Base-by-base conservation (phyloP, 2,797 vertebrate species). In the Oreochromis grahami region DNA sequence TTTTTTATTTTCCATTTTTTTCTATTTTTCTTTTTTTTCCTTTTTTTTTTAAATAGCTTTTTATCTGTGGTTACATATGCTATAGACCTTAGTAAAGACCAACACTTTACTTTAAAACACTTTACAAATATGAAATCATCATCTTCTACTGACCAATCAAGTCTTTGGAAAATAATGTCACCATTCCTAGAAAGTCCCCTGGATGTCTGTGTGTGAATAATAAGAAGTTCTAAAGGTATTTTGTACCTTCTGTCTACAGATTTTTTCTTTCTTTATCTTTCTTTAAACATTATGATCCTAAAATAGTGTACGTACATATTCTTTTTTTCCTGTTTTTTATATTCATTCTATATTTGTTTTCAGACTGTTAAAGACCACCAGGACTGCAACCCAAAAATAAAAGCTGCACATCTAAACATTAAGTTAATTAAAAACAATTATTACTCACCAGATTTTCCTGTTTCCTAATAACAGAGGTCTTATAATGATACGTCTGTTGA, bases 301-400 rank as follows among this genome's bases (percentile, higher is more conserved):
- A 70, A 26, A 2, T 26, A 45, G 0, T 1, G 21, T 26, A 26
- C 5, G 0, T 70, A 45, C 14, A 9, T 70, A 45, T 26, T 24
- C 14, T 17, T 45, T 48, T 17, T 45, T 17, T n/a, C 14, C 21
- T 4, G 4, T 4, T 43, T 24, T 36, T 45, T 1, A 45, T 72
- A 19, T 29, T 72, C 6, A 48, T 7, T 72, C 24, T 45, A 19
- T 29, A 72, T 48, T 48, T 72, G 24, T 14, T 45, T 45, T 70
- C 41, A 70, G 63, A 9, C 63, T 45, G 3, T 70, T 70, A 45
- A 70, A 19, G 6, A 72, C 15, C 24, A 72, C 0, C 15, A 48
- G 68, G 26, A 9, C 41, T 48, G 43, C 41, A 17, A 29, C 43
- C 15, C 24, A 19, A 48, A 48, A 48, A 72, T 29, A 29, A 72